Evolutionary conservation across 2,888 invertebrate genomes (phyloP).

Genomic region (Thecophora atra): DNA sequence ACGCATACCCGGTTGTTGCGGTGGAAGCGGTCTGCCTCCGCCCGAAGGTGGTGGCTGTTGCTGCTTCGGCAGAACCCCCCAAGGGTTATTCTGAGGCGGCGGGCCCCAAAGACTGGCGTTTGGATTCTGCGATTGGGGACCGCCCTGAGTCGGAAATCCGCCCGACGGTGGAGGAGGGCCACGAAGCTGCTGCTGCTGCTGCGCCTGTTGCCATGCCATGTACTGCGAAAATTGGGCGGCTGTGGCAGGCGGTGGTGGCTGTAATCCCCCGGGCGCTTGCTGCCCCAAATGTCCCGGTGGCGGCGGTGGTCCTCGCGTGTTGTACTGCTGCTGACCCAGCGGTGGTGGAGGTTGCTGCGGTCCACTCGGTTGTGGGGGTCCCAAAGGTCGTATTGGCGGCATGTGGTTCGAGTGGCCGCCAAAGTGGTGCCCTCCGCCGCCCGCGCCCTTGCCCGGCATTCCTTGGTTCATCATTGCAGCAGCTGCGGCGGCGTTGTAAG

Average conservation of each 20-base stretch:
- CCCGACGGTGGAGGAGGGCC: slow-evolving; percentile 50
- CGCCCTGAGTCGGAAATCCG: slow-evolving; percentile 41
- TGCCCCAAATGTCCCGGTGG: slow-evolving; percentile 56
- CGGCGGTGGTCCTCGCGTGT: slow-evolving; percentile 49
- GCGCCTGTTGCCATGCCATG: slow-evolving; percentile 63
- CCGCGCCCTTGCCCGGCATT: slow-evolving; percentile 40
- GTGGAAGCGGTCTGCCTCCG: slow-evolving; percentile 48
- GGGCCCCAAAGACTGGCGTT: slow-evolving; percentile 65
- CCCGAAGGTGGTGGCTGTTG: slow-evolving; percentile 49
- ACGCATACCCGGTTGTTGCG: slow-evolving; percentile 50
- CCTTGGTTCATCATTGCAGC: slow-evolving; percentile 59
- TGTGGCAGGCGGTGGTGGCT: slow-evolving; percentile 48
- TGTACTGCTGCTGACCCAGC: slow-evolving; percentile 46
- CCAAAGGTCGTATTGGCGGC: slow-evolving; percentile 53
- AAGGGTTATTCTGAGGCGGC: slow-evolving; percentile 64
- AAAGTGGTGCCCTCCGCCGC: slow-evolving; percentile 50
- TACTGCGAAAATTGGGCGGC: slow-evolving; percentile 52
- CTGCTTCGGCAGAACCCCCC: slow-evolving; percentile 63
- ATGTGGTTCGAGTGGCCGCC: slow-evolving; percentile 53
- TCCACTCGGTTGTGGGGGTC: slow-evolving; percentile 48
- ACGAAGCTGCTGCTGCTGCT: slow-evolving; percentile 55
- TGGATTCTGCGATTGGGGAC: slow-evolving; percentile 60
- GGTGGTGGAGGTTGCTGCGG: slow-evolving; percentile 52
- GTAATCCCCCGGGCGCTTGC: slow-evolving; percentile 36
- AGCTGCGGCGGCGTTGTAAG: slow-evolving; percentile 50